Conservation (phyloP, 2,888 invertebrate genomes). For the Eilema sororculum region DNA sequence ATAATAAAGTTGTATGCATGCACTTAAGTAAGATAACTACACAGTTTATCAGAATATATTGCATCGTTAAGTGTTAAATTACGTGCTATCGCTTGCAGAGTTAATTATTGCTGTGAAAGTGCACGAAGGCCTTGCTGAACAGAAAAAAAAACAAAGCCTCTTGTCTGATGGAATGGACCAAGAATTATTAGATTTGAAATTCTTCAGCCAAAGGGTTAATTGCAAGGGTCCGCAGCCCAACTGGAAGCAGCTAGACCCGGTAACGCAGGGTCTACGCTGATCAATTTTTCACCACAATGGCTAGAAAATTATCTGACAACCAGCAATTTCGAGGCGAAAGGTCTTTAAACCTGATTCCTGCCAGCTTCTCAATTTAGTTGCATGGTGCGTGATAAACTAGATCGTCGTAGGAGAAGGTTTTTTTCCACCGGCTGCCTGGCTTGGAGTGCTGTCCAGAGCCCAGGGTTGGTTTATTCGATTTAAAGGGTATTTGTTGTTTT, state of each 20-base stretch:
- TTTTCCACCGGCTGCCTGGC: no score
- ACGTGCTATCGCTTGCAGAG: constrained; percentile 8
- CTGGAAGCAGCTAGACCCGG: no score
- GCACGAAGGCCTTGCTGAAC: not conserved
- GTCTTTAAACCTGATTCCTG: no score
- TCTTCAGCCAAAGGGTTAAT: no score
- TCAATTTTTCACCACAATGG: no score
- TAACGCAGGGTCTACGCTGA: no score
- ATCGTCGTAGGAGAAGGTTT: no score
- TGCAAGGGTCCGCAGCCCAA: no score
- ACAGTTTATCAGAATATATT: constrained; percentile 9
- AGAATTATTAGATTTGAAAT: not conserved
- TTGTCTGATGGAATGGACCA: not conserved
- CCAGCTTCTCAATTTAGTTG: no score
- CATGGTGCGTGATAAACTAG: no score
- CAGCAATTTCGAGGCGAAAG: no score
- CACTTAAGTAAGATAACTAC: constrained; percentile 6
- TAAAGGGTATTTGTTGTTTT: not conserved
- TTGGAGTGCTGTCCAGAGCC: not conserved
- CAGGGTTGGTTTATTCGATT: not conserved
- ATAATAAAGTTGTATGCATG: constrained; percentile 5
- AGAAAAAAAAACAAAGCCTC: not conserved
- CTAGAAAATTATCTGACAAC: no score
- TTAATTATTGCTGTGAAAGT: constrained; percentile 17
- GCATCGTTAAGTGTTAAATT: constrained; percentile 5